A percentile compares a stretch with the other conserved stretches of the same genome.
phyloP scores from a whole-genome alignment of 2,888 invertebrate species.

The Brenthis ino region DNA sequence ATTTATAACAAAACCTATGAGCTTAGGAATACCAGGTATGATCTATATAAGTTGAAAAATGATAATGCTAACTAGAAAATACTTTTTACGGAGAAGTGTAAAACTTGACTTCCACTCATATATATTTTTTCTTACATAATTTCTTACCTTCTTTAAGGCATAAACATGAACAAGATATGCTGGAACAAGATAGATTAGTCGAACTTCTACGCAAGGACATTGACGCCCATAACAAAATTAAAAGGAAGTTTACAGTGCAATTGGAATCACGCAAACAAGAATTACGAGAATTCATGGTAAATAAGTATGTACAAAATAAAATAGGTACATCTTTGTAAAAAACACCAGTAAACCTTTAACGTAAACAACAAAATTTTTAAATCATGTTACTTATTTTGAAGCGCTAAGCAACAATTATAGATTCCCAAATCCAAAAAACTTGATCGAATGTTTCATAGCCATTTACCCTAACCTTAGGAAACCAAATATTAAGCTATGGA shows the following conservation, averaged over 20 bases:
- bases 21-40: constrained; percentile 82
- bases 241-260: constrained; percentile 79
- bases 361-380: too few relatives aligned
- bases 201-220: constrained; percentile 84
- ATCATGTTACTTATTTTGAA: too few relatives aligned
- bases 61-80: not conserved
- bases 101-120: not conserved
- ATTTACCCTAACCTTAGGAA: not conserved
- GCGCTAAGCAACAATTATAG: too few relatives aligned
- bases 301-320: not conserved
- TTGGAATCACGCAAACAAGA: constrained; percentile 82
- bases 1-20: constrained; percentile 86
- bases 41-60: not conserved
- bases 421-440: too few relatives aligned
- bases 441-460: too few relatives aligned
- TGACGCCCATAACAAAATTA: constrained; percentile 80
- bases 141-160: constrained; percentile 51
- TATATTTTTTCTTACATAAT: not conserved
- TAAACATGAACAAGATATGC: constrained; percentile 81
- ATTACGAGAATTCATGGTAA: constrained; percentile 85
- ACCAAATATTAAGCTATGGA: too few relatives aligned
- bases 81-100: not conserved
- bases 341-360: too few relatives aligned
- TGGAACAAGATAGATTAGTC: constrained; percentile 80
- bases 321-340: too few relatives aligned